These are phyloP conservation scores for Columba janthina DNA, from an alignment of 2,113 vertebrate species.

Conservation along the genomic window DNA sequence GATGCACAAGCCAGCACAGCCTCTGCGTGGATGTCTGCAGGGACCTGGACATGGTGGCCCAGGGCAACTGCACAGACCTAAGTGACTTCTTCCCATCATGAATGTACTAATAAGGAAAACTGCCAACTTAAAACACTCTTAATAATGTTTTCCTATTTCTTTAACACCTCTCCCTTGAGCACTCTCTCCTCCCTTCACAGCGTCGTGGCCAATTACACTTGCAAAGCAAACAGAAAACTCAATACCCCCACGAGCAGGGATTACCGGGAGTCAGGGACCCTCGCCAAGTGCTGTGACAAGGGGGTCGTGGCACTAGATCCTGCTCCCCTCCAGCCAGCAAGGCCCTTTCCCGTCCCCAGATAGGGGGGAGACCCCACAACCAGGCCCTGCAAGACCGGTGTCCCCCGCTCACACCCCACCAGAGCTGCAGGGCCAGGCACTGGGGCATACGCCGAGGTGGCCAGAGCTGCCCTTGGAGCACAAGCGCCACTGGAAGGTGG, in stretches of 20 bases:
- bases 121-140: not conserved
- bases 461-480: not conserved
- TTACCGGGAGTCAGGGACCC: not conserved
- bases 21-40: not conserved
- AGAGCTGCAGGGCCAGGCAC: not conserved
- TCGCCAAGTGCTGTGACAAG: rapidly evolving
- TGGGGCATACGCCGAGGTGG: not conserved
- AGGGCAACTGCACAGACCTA: not conserved
- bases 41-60: not conserved
- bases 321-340: not conserved
- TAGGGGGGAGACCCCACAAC: not conserved
- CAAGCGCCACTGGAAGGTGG: not conserved
- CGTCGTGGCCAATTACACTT: constrained; percentile 34
- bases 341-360: not conserved
- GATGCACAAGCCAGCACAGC: not conserved
- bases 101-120: constrained; percentile 14
- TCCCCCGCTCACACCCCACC: not conserved
- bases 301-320: not conserved
- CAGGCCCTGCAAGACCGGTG: not conserved
- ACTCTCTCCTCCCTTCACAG: constrained; percentile 20
- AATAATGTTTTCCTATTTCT: constrained; percentile 57
- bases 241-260: not conserved
- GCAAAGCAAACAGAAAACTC: constrained; percentile 55
- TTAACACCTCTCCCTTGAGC: constrained; percentile 44
- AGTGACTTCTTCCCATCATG: not conserved